Base-by-base conservation (phyloP, 1,140 invertebrate species). In the Orchestia grillus region DNA sequence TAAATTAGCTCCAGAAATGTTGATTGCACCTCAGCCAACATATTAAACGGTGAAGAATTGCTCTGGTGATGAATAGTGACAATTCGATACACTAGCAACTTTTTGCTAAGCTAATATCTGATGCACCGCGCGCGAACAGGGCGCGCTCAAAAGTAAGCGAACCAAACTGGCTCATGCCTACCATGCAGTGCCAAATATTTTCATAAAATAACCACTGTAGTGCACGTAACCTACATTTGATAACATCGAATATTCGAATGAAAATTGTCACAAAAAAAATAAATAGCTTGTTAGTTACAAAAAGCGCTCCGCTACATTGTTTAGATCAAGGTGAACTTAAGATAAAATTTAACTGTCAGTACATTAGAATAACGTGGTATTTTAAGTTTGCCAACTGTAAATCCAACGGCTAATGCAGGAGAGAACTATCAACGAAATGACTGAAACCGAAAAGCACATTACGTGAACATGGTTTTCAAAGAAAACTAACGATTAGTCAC, bases 41-140 rank as follows among this genome's bases (percentile, higher is more conserved):
- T 94, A 47, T 45, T 94, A 94, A 94, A 47, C 92, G 92, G 43
- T 94, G 92, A 94, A 45, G 92, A 94, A 94, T 94, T 94, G 92
- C 44, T 42, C 44, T 45, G 40, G 43, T 45, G 92, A 94, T 94
- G 92, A 94, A 94, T 94, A 44, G 41, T 94, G 92, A 94, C 92
- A 94, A 94, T 45, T 44, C 36, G 41, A 91, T 44, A 91, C 88
- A 44, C 41, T 28, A 44, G 41, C 41, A 91, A 91, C 41, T 91
- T 43, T 91, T 91, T 91, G 42, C 3, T 3, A 28, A 23, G 62
- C 11, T 28, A 77, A 77, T 77, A 23, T 77, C 36, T 77, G 11
- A 77, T 15, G 62, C 3, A 23, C 28, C 11, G 62, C 19, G 47
- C 47, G 47, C 62, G 36, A 77, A 77, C 11, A 15, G 28, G 28